Evolutionary conservation across 1,140 invertebrate genomes (phyloP).

Genomic region (Rhysida immarginata): DNA sequence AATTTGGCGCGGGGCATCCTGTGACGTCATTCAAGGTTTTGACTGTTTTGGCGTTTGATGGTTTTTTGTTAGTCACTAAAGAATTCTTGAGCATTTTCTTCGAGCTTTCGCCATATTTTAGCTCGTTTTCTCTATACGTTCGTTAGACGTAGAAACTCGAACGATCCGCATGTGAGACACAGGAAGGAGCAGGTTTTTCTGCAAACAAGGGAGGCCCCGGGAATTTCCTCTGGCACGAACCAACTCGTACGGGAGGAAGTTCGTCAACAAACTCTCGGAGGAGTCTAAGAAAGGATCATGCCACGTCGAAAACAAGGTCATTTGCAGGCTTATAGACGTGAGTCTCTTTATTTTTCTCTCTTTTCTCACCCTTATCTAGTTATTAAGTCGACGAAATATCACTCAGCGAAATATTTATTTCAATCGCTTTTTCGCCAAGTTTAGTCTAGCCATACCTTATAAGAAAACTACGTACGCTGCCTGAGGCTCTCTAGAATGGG

Average conservation of each 20-base stretch:
- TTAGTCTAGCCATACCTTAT: too few relatives aligned
- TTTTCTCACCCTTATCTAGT: too few relatives aligned
- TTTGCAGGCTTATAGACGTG: background rate
- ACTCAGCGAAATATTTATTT: too few relatives aligned
- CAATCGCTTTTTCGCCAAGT: too few relatives aligned
- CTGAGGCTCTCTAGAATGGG: background rate
- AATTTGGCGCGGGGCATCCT: slow-evolving; percentile 7
- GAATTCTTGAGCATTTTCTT: background rate
- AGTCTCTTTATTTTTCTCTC: too few relatives aligned
- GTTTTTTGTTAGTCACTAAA: background rate
- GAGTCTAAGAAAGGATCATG: slow-evolving; percentile 4
- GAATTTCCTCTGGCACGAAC: background rate
- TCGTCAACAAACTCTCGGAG: slow-evolving; percentile 4
- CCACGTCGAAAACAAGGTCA: slow-evolving; percentile 9
- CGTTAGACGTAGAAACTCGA: too few relatives aligned
- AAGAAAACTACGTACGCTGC: background rate
- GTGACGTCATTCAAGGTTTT: slow-evolving; percentile 7
- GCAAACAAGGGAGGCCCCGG: background rate
- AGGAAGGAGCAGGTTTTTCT: background rate
- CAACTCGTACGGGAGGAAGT: background rate
- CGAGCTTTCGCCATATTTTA: background rate
- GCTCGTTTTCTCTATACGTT: too few relatives aligned
- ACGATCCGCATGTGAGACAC: background rate
- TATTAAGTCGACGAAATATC: too few relatives aligned
- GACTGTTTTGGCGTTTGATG: slow-evolving; percentile 6